A percentile compares a stretch with the other conserved stretches of the same genome.
phyloP scores from a whole-genome alignment of 2,888 invertebrate species.

The Trimorus sp. region DNA sequence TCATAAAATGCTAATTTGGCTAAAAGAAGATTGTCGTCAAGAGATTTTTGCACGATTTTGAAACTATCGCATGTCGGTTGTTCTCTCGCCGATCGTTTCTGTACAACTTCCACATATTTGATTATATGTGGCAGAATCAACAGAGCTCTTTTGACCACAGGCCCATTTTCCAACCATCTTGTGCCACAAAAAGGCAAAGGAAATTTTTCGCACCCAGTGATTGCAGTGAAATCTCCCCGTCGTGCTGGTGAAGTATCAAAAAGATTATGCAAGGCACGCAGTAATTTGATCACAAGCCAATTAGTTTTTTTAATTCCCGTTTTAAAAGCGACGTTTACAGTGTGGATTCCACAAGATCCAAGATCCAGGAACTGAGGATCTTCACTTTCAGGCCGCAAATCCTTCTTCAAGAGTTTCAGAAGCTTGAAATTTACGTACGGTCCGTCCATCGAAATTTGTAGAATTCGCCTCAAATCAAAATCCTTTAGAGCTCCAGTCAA shows the following conservation, averaged over 20 bases:
- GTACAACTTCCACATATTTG: conserved; percentile 63
- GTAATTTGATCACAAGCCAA: conserved; percentile 68
- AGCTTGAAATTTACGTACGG: conserved; percentile 11
- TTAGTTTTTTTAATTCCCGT: conserved; percentile 63
- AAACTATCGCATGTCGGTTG: conserved; percentile 57
- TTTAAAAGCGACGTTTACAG: conserved; percentile 71
- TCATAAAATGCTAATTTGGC: conserved; percentile 58
- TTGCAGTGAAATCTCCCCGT: conserved; percentile 67
- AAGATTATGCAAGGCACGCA: conserved; percentile 70
- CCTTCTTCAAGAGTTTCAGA: neutral
- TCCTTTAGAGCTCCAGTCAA: conserved; percentile 44
- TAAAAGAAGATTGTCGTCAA: conserved; percentile 51
- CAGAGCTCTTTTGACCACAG: conserved; percentile 10
- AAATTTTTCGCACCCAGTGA: conserved; percentile 59
- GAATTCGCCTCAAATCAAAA: conserved; percentile 53
- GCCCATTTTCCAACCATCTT: conserved; percentile 24
- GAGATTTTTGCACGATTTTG: conserved; percentile 31
- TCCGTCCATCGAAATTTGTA: conserved; percentile 44
- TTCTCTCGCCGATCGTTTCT: conserved; percentile 46
- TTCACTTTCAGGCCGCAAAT: conserved; percentile 16
- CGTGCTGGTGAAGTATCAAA: conserved; percentile 72
- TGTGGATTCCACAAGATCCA: conserved; percentile 72
- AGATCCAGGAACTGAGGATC: conserved; percentile 67
- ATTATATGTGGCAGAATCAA: conserved; percentile 31
- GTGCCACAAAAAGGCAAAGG: conserved; percentile 69